Evolutionary conservation across 2,888 invertebrate genomes (phyloP).

Genomic region (Zhuqinia jingwanae): DNA sequence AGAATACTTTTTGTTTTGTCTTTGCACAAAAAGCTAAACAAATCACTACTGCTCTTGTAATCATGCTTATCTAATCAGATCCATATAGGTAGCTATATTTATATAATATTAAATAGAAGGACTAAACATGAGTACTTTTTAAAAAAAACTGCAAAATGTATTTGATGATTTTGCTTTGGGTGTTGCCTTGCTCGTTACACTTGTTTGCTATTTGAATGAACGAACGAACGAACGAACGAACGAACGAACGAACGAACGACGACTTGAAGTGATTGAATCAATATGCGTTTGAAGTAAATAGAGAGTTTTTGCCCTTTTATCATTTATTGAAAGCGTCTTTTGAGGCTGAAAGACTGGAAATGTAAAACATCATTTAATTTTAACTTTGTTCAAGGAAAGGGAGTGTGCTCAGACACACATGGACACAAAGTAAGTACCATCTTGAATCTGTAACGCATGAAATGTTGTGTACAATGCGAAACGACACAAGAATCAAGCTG

Average conservation of each 20-base stretch:
- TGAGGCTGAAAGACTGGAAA: conserved; percentile 17
- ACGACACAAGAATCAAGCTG: conserved; percentile 39
- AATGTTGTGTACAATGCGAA: conserved; percentile 31
- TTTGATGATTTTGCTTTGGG: not conserved
- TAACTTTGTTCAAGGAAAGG: conserved; percentile 22
- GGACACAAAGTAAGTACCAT: conserved; percentile 1
- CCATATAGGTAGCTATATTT: too few relatives aligned
- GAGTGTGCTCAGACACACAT: too few relatives aligned
- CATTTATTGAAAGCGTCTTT: conserved; percentile 35
- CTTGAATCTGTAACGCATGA: conserved; percentile 8
- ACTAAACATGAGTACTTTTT: too few relatives aligned
- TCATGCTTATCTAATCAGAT: not conserved
- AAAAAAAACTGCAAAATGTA: not conserved
- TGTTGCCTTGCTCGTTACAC: conserved; percentile 1
- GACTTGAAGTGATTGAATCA: too few relatives aligned
- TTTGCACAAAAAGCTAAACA: conserved; percentile 7
- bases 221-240: too few relatives aligned
- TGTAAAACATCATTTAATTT: conserved; percentile 31
- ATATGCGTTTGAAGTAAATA: conserved; percentile 8
- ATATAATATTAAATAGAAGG: too few relatives aligned
- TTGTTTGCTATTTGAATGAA: conserved; percentile 18
- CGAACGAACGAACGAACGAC: too few relatives aligned
- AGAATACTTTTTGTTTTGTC: conserved; percentile 12
- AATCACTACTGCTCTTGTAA: not conserved
- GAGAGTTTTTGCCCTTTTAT: conserved; percentile 30